A percentile compares a stretch with the other conserved stretches of the same genome.
phyloP scores from a whole-genome alignment of 2,888 invertebrate genomes.

The Empis stercorea region DNA sequence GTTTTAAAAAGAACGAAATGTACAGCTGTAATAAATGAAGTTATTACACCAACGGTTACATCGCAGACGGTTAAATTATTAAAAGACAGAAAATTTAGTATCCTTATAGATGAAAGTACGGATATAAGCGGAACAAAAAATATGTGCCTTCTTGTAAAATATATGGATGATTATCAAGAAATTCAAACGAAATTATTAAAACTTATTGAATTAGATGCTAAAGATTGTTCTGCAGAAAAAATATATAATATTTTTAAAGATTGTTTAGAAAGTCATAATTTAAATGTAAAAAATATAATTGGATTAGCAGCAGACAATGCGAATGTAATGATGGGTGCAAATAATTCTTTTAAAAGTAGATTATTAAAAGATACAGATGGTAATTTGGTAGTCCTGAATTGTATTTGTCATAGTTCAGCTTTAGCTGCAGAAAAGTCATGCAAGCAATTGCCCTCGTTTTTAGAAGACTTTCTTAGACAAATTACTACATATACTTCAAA shows the following conservation, averaged over 20 bases:
- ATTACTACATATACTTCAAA: no score
- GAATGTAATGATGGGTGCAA: constrained; percentile 2
- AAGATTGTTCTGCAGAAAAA: neutral
- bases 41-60: neutral
- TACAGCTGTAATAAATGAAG: neutral
- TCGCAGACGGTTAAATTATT: neutral
- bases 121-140: neutral
- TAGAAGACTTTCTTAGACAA: no score
- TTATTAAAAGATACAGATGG: neutral
- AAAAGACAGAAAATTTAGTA: neutral
- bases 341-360: neutral
- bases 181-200: constrained; percentile 1
- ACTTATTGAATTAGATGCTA: constrained; percentile 3
- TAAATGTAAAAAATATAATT: constrained; percentile 2
- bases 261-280: neutral
- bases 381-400: neutral
- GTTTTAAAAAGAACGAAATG: neutral
- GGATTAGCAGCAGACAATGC: constrained; percentile 1
- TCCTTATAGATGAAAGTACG: neutral
- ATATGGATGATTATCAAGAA: neutral
- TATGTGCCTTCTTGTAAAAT: neutral
- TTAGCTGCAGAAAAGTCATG: no score
- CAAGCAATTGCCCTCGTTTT: no score
- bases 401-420: no score
- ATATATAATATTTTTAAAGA: constrained; percentile 3